Conservation (phyloP, 2,888 invertebrate species). For the Tetropium fuscum region DNA sequence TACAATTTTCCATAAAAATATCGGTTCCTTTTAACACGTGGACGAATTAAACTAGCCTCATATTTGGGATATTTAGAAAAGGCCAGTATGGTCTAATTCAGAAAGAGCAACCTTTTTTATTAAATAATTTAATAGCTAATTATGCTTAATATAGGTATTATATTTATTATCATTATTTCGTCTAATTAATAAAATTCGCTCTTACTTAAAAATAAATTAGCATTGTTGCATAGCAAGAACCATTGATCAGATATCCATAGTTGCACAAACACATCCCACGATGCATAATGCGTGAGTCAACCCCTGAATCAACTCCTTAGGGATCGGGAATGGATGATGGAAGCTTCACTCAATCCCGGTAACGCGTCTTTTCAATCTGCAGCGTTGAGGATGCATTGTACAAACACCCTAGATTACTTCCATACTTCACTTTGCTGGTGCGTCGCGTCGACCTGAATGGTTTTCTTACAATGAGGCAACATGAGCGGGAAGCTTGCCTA, state of each 20-base stretch:
- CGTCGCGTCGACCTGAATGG: slow-evolving; percentile 13
- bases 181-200: too few relatives aligned
- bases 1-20: too few relatives aligned
- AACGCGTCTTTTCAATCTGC: slow-evolving; percentile 66
- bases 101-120: too few relatives aligned
- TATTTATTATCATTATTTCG: too few relatives aligned
- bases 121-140: too few relatives aligned
- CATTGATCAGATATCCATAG: slow-evolving; percentile 35
- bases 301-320: slow-evolving; percentile 59
- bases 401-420: slow-evolving; percentile 58
- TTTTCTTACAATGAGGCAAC: slow-evolving; percentile 17
- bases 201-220: too few relatives aligned
- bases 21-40: too few relatives aligned
- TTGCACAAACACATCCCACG: slow-evolving; percentile 30
- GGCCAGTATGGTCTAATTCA: too few relatives aligned
- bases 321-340: slow-evolving; percentile 63
- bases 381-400: slow-evolving; percentile 56
- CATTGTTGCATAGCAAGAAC: slow-evolving; percentile 30
- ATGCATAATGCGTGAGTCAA: slow-evolving; percentile 36
- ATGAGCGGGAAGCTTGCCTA: too few relatives aligned
- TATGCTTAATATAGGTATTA: too few relatives aligned
- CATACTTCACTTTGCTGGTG: slow-evolving; percentile 32
- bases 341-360: slow-evolving; percentile 64
- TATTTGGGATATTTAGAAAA: too few relatives aligned
- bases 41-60: too few relatives aligned